Conservation (phyloP, 2,113 vertebrate genomes). For the Boulengeromyrus knoepffleri region DNA sequence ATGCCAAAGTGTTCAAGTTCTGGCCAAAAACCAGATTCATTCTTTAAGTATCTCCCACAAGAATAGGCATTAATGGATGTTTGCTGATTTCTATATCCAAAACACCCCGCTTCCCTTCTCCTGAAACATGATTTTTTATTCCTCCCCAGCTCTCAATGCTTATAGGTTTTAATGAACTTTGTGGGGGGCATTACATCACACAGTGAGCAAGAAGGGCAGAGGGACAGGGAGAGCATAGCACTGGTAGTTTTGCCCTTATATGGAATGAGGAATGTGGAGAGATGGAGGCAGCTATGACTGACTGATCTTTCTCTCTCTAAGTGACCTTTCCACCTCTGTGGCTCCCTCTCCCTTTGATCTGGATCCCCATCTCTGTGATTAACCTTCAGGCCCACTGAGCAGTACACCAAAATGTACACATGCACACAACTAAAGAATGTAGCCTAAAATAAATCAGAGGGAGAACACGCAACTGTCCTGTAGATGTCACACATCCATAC, state of each 20-base stretch:
- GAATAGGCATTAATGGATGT: background rate
- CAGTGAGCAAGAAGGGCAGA: conserved; percentile 27
- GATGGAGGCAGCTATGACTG: conserved; percentile 48
- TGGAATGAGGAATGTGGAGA: conserved; percentile 58
- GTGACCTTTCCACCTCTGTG: conserved; percentile 12
- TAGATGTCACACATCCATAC: background rate
- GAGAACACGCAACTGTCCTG: background rate
- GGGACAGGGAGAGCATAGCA: conserved; percentile 20
- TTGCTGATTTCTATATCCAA: background rate
- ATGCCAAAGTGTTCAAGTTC: background rate
- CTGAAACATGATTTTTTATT: background rate
- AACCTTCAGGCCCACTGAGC: conserved; percentile 5
- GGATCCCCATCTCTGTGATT: conserved; percentile 17
- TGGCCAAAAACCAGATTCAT: background rate
- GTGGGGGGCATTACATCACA: conserved; percentile 11
- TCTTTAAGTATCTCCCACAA: background rate
- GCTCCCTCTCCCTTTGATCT: conserved; percentile 12
- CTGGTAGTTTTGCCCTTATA: conserved; percentile 61
- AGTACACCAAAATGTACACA: background rate
- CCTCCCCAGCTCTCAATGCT: background rate
- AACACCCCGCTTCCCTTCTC: background rate
- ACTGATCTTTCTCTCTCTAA: conserved; percentile 43
- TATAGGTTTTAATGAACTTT: background rate
- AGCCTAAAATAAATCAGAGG: background rate
- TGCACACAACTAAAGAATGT: background rate